Conservation (phyloP, 2,113 vertebrate genomes). For the Hippopotamus amphibius region DNA sequence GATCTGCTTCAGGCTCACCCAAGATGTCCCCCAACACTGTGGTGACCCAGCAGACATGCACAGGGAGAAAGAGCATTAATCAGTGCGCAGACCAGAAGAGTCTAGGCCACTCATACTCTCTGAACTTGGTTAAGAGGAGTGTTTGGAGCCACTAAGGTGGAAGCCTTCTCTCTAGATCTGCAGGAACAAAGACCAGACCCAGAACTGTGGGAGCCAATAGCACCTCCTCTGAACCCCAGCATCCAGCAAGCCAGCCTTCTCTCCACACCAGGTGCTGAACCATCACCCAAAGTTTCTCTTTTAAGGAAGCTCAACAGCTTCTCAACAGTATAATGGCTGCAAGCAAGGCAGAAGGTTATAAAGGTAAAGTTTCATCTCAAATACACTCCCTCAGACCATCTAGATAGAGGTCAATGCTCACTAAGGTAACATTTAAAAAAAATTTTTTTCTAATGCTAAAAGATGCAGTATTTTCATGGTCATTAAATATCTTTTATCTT, state of each 20-base stretch:
- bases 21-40: not conserved
- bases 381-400: not conserved
- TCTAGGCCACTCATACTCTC: not conserved
- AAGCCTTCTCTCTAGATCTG: not conserved
- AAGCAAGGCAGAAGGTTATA: not conserved
- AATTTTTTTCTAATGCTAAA: not conserved
- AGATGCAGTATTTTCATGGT: not conserved
- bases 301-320: not conserved
- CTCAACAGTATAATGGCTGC: not conserved
- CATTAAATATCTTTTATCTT: conserved; percentile 7
- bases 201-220: not conserved
- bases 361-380: not conserved
- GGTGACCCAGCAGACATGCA: not conserved
- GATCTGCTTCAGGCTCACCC: not conserved
- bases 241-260: not conserved
- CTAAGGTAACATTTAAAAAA: not conserved
- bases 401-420: not conserved
- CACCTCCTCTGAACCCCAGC: not conserved
- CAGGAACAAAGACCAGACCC: not conserved
- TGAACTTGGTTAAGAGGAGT: not conserved
- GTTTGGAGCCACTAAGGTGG: not conserved
- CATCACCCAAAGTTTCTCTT: not conserved
- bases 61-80: not conserved
- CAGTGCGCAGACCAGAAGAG: not conserved
- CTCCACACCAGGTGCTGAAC: not conserved